Percentiles rank a stretch among this genome's conserved stretches.
Conservation (phyloP, 2,797 vertebrate genomes). For the Heteromormyrus szaboi region DNA sequence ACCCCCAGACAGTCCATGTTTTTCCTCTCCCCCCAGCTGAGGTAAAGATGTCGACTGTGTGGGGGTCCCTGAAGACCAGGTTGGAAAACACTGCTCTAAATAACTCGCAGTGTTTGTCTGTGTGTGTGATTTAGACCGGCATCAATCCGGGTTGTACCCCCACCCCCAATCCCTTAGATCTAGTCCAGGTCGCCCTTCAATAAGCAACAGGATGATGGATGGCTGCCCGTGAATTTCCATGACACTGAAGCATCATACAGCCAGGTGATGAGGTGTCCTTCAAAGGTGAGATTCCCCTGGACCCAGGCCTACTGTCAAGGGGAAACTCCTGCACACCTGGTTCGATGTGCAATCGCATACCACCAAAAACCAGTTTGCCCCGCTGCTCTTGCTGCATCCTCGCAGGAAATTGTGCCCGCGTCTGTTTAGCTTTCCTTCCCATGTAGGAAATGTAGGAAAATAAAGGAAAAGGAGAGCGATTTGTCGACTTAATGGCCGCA, state of each 20-base stretch:
- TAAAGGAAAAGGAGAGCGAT: neutral
- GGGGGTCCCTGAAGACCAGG: neutral
- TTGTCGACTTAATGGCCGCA: neutral
- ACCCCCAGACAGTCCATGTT: neutral
- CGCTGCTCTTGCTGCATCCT: no score
- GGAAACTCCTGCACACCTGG: neutral
- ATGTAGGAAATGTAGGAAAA: neutral
- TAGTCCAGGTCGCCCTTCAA: neutral
- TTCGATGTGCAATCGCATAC: neutral
- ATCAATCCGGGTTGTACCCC: neutral
- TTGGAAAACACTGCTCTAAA: neutral
- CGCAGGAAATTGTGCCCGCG: neutral
- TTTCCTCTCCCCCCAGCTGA: neutral
- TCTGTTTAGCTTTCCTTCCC: conserved; percentile 1
- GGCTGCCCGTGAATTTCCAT: neutral
- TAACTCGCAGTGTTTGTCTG: neutral
- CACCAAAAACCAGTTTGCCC: neutral
- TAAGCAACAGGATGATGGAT: neutral
- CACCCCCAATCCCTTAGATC: neutral
- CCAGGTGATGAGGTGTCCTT: neutral
- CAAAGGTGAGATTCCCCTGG: neutral
- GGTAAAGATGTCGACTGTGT: neutral
- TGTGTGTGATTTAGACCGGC: neutral
- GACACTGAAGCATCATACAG: neutral
- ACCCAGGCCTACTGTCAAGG: neutral